Evolutionary conservation across 2,113 vertebrate species (phyloP).

Genomic region (Clarias gariepinus): DNA sequence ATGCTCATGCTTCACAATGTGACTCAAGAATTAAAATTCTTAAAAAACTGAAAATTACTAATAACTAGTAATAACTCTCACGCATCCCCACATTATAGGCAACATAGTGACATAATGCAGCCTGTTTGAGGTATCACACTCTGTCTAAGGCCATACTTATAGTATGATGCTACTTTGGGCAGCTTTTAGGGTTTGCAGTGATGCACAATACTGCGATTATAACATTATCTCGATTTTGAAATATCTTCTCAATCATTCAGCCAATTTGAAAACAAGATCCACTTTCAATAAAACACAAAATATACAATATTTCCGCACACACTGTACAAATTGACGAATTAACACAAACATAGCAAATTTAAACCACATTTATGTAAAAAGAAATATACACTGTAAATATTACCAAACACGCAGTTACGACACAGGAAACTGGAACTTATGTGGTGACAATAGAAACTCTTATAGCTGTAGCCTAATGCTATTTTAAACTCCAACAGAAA

Average conservation of each 20-base stretch:
- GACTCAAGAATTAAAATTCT: neutral
- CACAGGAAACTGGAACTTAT: neutral
- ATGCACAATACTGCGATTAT: neutral
- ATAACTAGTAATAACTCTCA: no score
- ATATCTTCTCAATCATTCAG: neutral
- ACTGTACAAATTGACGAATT: neutral
- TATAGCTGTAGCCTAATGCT: neutral
- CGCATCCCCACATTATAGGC: neutral
- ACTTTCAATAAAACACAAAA: neutral
- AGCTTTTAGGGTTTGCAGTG: neutral
- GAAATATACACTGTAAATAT: no score
- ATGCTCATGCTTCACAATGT: slow-evolving; percentile 49
- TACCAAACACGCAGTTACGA: neutral
- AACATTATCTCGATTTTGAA: neutral
- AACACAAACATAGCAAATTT: neutral
- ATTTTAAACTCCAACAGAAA: neutral
- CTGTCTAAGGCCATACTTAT: no score
- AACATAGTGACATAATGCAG: neutral
- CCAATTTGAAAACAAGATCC: neutral
- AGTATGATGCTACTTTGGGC: neutral
- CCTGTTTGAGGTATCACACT: neutral
- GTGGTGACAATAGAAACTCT: neutral
- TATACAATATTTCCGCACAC: neutral
- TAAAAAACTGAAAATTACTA: neutral
- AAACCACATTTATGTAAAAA: neutral